Conservation (phyloP, 2,113 vertebrate species). For the Benitochromis conjunctus region DNA sequence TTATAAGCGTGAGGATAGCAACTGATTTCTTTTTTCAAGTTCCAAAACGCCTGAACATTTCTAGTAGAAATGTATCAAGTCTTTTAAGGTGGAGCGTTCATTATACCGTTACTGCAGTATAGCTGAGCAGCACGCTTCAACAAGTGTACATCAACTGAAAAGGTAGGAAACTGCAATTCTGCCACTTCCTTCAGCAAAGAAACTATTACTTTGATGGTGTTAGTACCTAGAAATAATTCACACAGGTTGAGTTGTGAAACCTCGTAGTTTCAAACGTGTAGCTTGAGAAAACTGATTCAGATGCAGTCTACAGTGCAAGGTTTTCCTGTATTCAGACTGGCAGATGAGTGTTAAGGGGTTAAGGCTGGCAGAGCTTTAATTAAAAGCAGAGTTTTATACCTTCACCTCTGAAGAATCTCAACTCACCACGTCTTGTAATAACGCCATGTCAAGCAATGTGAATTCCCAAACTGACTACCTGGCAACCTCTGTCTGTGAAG, state of each 20-base stretch:
- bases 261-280: not conserved
- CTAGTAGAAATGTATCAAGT: not conserved
- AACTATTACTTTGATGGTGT: not conserved
- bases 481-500: not conserved
- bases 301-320: not conserved
- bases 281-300: not conserved
- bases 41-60: not conserved
- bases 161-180: not conserved
- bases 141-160: not conserved
- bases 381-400: not conserved
- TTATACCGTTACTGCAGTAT: not conserved
- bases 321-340: not conserved
- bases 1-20: too few species aligned
- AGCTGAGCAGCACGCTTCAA: not conserved
- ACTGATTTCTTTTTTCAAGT: not conserved
- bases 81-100: not conserved
- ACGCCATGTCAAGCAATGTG: not conserved
- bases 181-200: not conserved
- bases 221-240: not conserved
- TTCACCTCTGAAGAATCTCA: not conserved
- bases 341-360: not conserved
- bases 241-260: not conserved
- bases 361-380: not conserved
- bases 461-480: slow-evolving; percentile 25
- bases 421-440: not conserved